Evolutionary conservation across 2,797 vertebrate genomes (phyloP).

Genomic region (Menidia menidia): DNA sequence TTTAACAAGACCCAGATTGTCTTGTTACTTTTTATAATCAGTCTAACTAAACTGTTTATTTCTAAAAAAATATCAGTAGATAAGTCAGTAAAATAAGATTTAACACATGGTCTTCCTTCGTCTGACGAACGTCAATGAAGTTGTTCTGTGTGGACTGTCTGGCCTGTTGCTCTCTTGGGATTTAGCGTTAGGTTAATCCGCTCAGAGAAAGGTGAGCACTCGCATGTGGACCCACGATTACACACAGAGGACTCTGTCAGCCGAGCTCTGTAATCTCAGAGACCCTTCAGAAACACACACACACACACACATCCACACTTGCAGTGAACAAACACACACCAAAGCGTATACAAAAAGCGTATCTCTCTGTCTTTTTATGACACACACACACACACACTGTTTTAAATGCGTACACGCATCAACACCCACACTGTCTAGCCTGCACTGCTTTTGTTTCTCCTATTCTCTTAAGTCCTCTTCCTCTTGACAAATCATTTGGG

Average conservation of each 20-base stretch:
- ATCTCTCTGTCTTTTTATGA: slow-evolving; percentile 33
- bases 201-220: slow-evolving; percentile 83
- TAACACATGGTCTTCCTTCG: slow-evolving; percentile 57
- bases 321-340: slow-evolving; percentile 34
- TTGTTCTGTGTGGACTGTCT: slow-evolving; percentile 78
- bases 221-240: slow-evolving; percentile 87
- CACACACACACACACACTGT: slow-evolving; percentile 20
- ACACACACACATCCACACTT: slow-evolving; percentile 29
- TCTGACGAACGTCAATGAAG: slow-evolving; percentile 73
- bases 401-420: slow-evolving; percentile 45
- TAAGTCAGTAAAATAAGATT: slow-evolving; percentile 37
- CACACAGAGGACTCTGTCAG: slow-evolving; percentile 84
- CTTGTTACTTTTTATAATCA: slow-evolving; percentile 3
- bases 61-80: slow-evolving; percentile 10
- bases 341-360: slow-evolving; percentile 44
- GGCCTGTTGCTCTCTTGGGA: slow-evolving; percentile 84
- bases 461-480: slow-evolving; percentile 88
- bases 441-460: slow-evolving; percentile 78
- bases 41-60: slow-evolving; percentile 36
- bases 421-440: slow-evolving; percentile 71
- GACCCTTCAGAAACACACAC: slow-evolving; percentile 66
- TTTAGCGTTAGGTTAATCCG: slow-evolving; percentile 85
- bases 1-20: slow-evolving; percentile 9
- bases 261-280: slow-evolving; percentile 84
- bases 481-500: slow-evolving; percentile 92